Evolutionary conservation across 2,888 invertebrate genomes (phyloP), one percentile per base, ranked within the genome.

Genomic region (Acronicta aceris): DNA sequence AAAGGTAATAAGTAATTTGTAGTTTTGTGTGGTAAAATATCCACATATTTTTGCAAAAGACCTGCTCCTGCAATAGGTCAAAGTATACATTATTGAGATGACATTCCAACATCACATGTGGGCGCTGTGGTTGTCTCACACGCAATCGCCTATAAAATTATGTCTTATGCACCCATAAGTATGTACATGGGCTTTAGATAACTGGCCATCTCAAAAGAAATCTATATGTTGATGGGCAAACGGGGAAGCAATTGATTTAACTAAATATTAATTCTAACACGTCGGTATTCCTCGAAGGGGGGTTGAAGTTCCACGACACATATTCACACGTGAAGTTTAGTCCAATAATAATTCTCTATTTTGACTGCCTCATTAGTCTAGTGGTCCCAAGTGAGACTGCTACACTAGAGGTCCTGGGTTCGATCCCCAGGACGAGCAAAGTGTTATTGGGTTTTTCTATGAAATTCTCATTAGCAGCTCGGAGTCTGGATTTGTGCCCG

Each of bases 1-100:
- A 10, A 30, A 30, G 30, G 8, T 30, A 16, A 25, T 30, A n/a
- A 0, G 15, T 40, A 13, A 45, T 30, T 46, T 40, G 30, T 38
- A 64, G 36, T 25, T 33, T 54, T 36, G 13, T 40, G 10, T 40
- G 43, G 38, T 59, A 38, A 65, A 40, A 50, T 67, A 16, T 17
- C 27, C 17, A 36, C 56, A 58, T 74, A 48, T 68, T 65, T 57
- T 59, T 47, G 33, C 53, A 46, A 51, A 59, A 36, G 38, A 64
- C 17, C 54, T 46, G 49, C 57, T 63, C 48, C 59, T 46, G 33
- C 71, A 13, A 71, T 64, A 71, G 70, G 71, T 71, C 70, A 71
- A 10, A 30, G 53, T 36, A 59, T 68, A 36, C 25, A 69, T 74
- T 63, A 67, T 57, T 57, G 6, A 16, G 10, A 25, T 52, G 38